phyloP scores from a whole-genome alignment of 2,888 invertebrate genomes.

The Cheilosia impressa region DNA sequence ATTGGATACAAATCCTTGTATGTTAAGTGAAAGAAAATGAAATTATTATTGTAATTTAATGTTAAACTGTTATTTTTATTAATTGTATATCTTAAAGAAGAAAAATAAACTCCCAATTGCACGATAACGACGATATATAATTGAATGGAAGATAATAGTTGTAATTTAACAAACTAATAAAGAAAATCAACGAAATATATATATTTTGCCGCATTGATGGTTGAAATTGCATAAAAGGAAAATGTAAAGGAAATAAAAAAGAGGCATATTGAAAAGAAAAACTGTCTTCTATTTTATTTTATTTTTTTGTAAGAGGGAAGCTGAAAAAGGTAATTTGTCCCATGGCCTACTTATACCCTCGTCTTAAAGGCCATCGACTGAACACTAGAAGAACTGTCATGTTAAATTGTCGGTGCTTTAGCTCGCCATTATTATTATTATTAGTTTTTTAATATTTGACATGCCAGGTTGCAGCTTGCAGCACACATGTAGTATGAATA shows the following conservation, averaged over 20 bases:
- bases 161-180: constrained; percentile 11
- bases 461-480: too few relatives aligned
- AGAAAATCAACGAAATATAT: constrained; percentile 51
- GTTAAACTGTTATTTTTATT: constrained; percentile 63
- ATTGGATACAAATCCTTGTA: constrained; percentile 24
- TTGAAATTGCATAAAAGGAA: constrained; percentile 1
- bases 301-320: not conserved
- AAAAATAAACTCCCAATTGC: constrained; percentile 15
- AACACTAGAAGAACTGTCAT: too few relatives aligned
- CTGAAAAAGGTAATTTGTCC: too few relatives aligned
- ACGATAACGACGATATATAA: not conserved
- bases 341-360: too few relatives aligned
- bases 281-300: not conserved
- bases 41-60: constrained; percentile 59
- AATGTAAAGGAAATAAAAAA: constrained; percentile 10
- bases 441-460: too few relatives aligned
- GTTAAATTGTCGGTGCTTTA: too few relatives aligned
- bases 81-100: constrained; percentile 22
- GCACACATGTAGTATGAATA: too few relatives aligned
- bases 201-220: constrained; percentile 26
- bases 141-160: constrained; percentile 29
- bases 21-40: constrained; percentile 50
- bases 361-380: too few relatives aligned
- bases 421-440: too few relatives aligned
- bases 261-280: not conserved